These are phyloP conservation scores for Pseudomyrmex flavicornis DNA, from an alignment of 1,140 invertebrate genomes.

Conservation along the genomic window DNA sequence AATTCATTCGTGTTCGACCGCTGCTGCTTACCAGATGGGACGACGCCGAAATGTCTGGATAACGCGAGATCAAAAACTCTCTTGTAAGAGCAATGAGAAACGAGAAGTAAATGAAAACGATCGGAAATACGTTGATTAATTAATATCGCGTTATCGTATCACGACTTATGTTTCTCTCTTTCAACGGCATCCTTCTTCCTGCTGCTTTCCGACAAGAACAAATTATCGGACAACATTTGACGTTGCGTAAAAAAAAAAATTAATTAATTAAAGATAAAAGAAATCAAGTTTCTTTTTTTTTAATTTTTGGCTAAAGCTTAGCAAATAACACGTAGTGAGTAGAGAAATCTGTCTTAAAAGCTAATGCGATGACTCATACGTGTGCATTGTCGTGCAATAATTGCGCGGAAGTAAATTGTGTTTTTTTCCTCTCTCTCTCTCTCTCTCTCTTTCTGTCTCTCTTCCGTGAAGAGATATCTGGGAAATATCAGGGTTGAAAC, in stretches of 20 bases:
- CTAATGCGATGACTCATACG: background rate
- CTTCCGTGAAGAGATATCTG: conserved; percentile 26
- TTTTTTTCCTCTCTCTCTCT: background rate
- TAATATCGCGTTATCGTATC: conserved; percentile 52
- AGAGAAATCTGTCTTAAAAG: background rate
- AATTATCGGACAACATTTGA: conserved; percentile 19
- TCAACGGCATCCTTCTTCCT: background rate
- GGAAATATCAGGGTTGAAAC: conserved; percentile 60
- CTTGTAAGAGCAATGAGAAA: conserved; percentile 46
- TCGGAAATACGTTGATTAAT: conserved; percentile 49
- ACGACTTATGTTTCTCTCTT: conserved; percentile 7
- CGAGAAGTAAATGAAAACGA: conserved; percentile 45
- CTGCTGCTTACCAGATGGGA: conserved; percentile 18
- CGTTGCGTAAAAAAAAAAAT: background rate
- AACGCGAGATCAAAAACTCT: conserved; percentile 31
- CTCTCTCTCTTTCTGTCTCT: too few relatives aligned
- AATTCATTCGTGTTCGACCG: conserved; percentile 48
- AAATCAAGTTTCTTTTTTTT: background rate
- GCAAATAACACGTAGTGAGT: background rate
- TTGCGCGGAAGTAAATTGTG: background rate
- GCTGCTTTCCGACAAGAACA: background rate
- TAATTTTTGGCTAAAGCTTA: background rate
- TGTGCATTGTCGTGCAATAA: background rate
- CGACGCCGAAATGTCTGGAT: conserved; percentile 23
- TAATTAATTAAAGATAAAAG: conserved; percentile 9